Conservation (phyloP, 1,140 invertebrate species). For the Conus betulinus region DNA sequence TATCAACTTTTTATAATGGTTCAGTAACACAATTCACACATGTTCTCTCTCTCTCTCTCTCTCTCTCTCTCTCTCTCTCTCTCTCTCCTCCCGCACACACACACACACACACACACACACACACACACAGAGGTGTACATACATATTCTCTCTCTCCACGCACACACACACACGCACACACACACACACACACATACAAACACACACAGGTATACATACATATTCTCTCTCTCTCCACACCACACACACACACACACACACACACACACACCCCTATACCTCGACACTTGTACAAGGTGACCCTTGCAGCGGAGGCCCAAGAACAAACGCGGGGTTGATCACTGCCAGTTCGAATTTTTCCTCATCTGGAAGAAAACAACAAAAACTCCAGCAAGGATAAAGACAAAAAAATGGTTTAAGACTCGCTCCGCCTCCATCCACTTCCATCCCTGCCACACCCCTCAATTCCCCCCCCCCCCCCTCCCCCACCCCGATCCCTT, state of each 20-base stretch:
- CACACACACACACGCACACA: no score
- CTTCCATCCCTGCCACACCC: no score
- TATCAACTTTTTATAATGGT: no score
- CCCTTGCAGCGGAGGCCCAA: conserved; percentile 78
- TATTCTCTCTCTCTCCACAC: no score
- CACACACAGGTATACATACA: not conserved
- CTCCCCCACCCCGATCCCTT: no score
- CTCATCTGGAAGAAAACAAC: conserved; percentile 64
- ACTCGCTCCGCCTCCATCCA: no score
- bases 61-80: not conserved
- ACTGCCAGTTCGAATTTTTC: conserved; percentile 78
- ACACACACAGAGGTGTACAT: not conserved
- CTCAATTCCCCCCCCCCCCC: no score
- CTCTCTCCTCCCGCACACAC: not conserved
- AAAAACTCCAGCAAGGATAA: no score
- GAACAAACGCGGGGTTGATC: conserved; percentile 78
- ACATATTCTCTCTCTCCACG: not conserved
- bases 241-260: not conserved
- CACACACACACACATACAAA: not conserved
- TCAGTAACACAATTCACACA: not conserved
- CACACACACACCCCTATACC: conserved; percentile 58
- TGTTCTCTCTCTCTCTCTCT: not conserved
- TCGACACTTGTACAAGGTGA: conserved; percentile 74
- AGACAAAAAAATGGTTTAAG: no score
- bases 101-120: conserved; percentile 8